Evolutionary conservation across 2,888 invertebrate genomes (phyloP), one percentile per base, ranked within the genome.

Genomic region (Napeogenes inachia): DNA sequence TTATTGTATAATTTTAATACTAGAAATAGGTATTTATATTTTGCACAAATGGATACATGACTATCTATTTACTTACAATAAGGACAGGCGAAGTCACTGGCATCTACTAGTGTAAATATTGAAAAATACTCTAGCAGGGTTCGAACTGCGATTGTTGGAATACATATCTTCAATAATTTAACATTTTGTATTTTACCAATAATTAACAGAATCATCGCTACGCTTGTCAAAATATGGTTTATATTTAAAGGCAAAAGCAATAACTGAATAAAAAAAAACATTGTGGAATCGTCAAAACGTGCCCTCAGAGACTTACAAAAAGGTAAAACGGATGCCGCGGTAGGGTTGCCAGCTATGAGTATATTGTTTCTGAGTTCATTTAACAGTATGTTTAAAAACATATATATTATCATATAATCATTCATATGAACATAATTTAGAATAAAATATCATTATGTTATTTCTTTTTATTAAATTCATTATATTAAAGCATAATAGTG

Each of bases 241-340:
- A 60, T 60, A 66, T 64, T 66, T 62, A 50, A 64, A 56, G 58
- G 60, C 45, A 58, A 54, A 58, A 38, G 45, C 47, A 54, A 61
- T 47, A 53, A 59, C 35, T 50, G 50, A 30, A 50, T 66, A 60
- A 59, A 61, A 59, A 62, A 63, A 73, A 71, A 73, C 71, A 71
- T 73, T 71, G 72, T 73, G 71, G 79, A 78, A 81, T 80, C 76
- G 78, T 73, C 75, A 72, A 71, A 73, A 73, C 71, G 74, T 70
- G 70, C 72, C 67, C 72, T 73, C 70, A 67, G 71, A 69, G 74
- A 70, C 73, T 67, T 60, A 62, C 62, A 62, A 62, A 61, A 61
- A 66, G 62, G 66, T 64, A 62, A 64, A 60, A 62, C 64, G 62
- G 64, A 60, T 57, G 56, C 60, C 56, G 38, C 54, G 35, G 32